Conservation (phyloP, 2,113 vertebrate species). For the Scartelaos histophorus region DNA sequence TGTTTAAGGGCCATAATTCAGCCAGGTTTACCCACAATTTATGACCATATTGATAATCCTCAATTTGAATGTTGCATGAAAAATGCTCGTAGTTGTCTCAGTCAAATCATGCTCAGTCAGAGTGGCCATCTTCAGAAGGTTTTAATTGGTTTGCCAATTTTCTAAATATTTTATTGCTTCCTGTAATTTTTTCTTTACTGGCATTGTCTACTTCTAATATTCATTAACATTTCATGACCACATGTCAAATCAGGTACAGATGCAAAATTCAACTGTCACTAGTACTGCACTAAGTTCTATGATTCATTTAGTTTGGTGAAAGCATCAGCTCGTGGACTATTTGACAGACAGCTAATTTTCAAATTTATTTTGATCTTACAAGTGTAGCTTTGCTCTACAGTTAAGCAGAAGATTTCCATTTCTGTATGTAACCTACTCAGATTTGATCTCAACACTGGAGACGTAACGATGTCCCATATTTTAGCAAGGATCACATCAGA, state of each 20-base stretch:
- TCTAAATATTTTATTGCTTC: constrained; percentile 32
- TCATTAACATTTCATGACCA: constrained; percentile 11
- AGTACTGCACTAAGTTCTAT: not conserved
- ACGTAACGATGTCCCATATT: constrained; percentile 30
- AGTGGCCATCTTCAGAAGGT: constrained; percentile 47
- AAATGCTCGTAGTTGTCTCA: constrained; percentile 44
- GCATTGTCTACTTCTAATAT: constrained; percentile 8
- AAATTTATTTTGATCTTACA: not conserved
- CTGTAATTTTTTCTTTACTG: constrained; percentile 20
- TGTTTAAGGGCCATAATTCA: constrained; percentile 28
- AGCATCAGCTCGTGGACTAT: not conserved
- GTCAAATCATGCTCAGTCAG: constrained; percentile 29
- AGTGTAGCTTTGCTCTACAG: not conserved
- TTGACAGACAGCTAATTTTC: not conserved
- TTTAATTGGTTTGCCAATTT: constrained; percentile 8
- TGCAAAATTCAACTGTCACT: not conserved
- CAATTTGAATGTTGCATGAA: constrained; percentile 41
- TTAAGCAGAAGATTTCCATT: not conserved
- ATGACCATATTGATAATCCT: constrained; percentile 4
- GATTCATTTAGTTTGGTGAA: not conserved
- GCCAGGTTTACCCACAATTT: constrained; percentile 16
- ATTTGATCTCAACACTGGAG: constrained; percentile 38
- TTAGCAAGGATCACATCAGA: constrained; percentile 51
- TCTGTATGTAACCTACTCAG: not conserved
- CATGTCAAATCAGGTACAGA: constrained; percentile 4